Percentiles rank a stretch among this genome's conserved stretches.
Evolutionary conservation across 2,888 invertebrate species (phyloP).

Genomic region (Drosophila putrida): DNA sequence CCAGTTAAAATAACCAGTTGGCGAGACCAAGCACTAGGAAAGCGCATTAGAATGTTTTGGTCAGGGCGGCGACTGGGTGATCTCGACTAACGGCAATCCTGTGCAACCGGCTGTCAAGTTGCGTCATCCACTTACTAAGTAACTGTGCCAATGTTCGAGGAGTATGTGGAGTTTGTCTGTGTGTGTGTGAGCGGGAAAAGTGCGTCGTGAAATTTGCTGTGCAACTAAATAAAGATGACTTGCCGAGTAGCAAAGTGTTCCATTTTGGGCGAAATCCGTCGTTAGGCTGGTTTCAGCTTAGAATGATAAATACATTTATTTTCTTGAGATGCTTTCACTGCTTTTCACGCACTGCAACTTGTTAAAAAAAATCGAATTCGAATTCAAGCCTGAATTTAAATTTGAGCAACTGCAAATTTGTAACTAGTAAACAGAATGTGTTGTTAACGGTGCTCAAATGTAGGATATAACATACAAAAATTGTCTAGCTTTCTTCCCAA

Average conservation of each 20-base stretch:
- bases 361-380: slow-evolving; percentile 21
- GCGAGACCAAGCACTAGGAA: slow-evolving; percentile 18
- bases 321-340: slow-evolving; percentile 63
- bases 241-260: slow-evolving; percentile 34
- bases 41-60: slow-evolving; percentile 28
- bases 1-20: slow-evolving; percentile 49
- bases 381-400: slow-evolving; percentile 15
- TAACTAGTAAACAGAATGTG: slow-evolving; percentile 44
- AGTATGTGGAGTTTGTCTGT: neutral
- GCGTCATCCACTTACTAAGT: slow-evolving; percentile 39
- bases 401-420: slow-evolving; percentile 16
- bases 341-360: slow-evolving; percentile 14
- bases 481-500: slow-evolving; percentile 49
- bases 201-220: slow-evolving; percentile 56
- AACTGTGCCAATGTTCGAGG: slow-evolving; percentile 37
- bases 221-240: slow-evolving; percentile 12
- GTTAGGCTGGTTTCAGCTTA: slow-evolving; percentile 43
- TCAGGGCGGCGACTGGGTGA: neutral
- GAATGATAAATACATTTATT: slow-evolving; percentile 34
- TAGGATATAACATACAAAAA: slow-evolving; percentile 13
- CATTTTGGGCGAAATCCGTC: slow-evolving; percentile 57
- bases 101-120: slow-evolving; percentile 62
- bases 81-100: slow-evolving; percentile 27
- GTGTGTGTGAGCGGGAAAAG: slow-evolving; percentile 51
- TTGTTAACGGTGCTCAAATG: slow-evolving; percentile 57